Percentiles rank a stretch among this genome's conserved stretches.
Evolutionary conservation across 2,797 vertebrate genomes (phyloP).

Genomic region (Molothrus aeneus): DNA sequence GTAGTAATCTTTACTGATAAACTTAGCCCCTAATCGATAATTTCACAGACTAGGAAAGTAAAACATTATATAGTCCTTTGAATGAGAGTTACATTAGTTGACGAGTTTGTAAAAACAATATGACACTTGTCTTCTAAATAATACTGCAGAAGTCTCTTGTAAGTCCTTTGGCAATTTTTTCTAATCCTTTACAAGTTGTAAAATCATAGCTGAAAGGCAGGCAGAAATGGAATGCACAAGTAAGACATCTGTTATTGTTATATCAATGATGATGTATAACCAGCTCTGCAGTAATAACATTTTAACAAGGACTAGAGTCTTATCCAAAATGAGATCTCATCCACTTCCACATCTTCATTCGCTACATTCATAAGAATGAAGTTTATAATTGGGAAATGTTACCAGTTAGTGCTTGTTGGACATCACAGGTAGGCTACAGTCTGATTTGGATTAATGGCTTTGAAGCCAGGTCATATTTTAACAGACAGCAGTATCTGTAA

Average conservation of each 20-base stretch:
- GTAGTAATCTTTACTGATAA: slow-evolving; percentile 51
- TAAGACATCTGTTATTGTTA: slow-evolving; percentile 79
- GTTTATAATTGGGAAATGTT: slow-evolving; percentile 74
- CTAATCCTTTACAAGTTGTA: slow-evolving; percentile 72
- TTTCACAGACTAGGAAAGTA: slow-evolving; percentile 24
- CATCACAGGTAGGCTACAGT: slow-evolving; percentile 55
- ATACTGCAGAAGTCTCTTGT: slow-evolving; percentile 64
- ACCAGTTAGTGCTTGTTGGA: slow-evolving; percentile 68
- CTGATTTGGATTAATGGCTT: slow-evolving; percentile 66
- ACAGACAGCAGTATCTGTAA: not conserved
- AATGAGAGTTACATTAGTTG: slow-evolving; percentile 58
- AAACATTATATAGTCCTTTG: slow-evolving; percentile 1
- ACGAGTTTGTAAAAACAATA: slow-evolving; percentile 66
- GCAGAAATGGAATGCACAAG: slow-evolving; percentile 71
- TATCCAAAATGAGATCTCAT: slow-evolving; percentile 76
- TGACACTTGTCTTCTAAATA: slow-evolving; percentile 70
- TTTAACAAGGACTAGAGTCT: slow-evolving; percentile 73
- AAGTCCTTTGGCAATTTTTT: slow-evolving; percentile 76
- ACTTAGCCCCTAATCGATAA: slow-evolving; percentile 23
- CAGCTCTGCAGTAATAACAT: slow-evolving; percentile 72
- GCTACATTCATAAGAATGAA: slow-evolving; percentile 70
- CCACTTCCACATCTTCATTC: slow-evolving; percentile 68
- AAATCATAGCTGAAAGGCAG: slow-evolving; percentile 75
- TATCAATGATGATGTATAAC: slow-evolving; percentile 75
- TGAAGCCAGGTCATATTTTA: slow-evolving; percentile 18